Percentiles rank a stretch among this genome's conserved stretches.
Conservation (phyloP, 2,113 vertebrate species). For the Datnioides undecimradiatus region DNA sequence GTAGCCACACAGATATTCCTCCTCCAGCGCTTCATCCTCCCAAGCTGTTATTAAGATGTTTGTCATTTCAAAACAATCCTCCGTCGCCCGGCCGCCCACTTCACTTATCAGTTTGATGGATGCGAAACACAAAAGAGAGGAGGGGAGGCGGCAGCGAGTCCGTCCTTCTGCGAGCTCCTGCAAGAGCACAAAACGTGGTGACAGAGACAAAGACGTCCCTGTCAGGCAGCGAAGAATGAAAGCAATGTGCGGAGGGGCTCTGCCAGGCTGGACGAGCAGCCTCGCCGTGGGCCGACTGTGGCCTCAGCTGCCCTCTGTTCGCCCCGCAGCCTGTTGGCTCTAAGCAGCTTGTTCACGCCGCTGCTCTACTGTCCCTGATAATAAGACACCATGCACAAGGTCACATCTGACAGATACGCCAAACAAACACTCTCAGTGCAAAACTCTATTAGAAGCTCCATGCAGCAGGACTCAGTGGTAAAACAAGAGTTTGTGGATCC, state of each 20-base stretch:
- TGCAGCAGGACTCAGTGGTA: too few relatives aligned
- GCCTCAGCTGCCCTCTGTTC: conserved; percentile 57
- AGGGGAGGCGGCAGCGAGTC: conserved; percentile 8
- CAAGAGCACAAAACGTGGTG: conserved; percentile 26
- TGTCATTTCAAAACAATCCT: conserved; percentile 61
- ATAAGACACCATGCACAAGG: background rate
- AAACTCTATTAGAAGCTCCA: too few relatives aligned
- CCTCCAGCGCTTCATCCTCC: conserved; percentile 13
- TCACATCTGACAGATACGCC: background rate
- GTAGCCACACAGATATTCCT: conserved; percentile 41
- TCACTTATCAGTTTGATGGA: conserved; percentile 44
- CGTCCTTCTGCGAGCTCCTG: conserved; percentile 20
- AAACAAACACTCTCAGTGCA: background rate
- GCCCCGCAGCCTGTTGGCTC: background rate
- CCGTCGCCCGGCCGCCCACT: conserved; percentile 51
- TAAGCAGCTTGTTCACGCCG: background rate
- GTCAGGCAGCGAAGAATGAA: conserved; percentile 61
- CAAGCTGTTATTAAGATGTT: conserved; percentile 63
- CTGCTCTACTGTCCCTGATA: background rate
- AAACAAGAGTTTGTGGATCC: too few relatives aligned
- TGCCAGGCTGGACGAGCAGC: conserved; percentile 24
- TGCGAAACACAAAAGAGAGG: conserved; percentile 8
- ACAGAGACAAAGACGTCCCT: conserved; percentile 69
- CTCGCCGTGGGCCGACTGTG: conserved; percentile 41
- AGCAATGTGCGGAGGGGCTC: conserved; percentile 49